Percentiles rank a stretch among this genome's conserved stretches.
phyloP scores from a whole-genome alignment of 2,888 invertebrate species.

The Drosophila infuscata region DNA sequence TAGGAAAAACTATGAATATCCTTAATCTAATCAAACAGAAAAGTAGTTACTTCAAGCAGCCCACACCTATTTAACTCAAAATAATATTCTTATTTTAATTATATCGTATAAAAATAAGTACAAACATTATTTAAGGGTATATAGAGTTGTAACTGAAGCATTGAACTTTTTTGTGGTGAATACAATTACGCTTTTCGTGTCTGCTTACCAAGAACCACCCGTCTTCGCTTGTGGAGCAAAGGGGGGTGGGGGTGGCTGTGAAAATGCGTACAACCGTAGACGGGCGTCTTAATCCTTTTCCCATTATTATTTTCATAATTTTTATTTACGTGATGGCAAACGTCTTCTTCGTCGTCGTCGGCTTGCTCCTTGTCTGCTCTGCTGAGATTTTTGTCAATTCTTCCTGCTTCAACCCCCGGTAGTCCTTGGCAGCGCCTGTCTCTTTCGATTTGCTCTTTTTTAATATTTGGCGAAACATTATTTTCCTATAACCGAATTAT shows the following conservation, averaged over 20 bases:
- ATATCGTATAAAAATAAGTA: background rate
- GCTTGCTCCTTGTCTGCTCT: constrained; percentile 22
- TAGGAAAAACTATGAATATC: background rate
- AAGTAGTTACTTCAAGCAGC: background rate
- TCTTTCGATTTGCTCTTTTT: constrained; percentile 59
- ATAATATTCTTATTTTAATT: background rate
- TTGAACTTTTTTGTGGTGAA: constrained; percentile 35
- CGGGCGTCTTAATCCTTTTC: constrained; percentile 85
- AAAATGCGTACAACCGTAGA: constrained; percentile 47
- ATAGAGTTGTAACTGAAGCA: background rate
- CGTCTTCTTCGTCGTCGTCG: constrained; percentile 63
- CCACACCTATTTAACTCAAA: background rate
- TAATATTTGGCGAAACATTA: constrained; percentile 78
- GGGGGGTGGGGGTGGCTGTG: constrained; percentile 14
- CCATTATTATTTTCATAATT: constrained; percentile 85
- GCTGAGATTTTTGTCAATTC: constrained; percentile 72
- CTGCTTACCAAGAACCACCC: constrained; percentile 41
- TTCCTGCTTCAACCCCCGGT: constrained; percentile 38
- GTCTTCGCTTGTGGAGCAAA: background rate
- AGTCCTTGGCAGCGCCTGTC: constrained; percentile 46
- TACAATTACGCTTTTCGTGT: constrained; percentile 65
- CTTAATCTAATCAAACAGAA: background rate
- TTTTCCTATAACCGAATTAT: constrained; percentile 83
- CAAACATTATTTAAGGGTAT: constrained; percentile 19
- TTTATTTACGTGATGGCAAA: constrained; percentile 83